Evolutionary conservation across 1,140 invertebrate genomes (phyloP).

Genomic region (Magallana ariakensis): DNA sequence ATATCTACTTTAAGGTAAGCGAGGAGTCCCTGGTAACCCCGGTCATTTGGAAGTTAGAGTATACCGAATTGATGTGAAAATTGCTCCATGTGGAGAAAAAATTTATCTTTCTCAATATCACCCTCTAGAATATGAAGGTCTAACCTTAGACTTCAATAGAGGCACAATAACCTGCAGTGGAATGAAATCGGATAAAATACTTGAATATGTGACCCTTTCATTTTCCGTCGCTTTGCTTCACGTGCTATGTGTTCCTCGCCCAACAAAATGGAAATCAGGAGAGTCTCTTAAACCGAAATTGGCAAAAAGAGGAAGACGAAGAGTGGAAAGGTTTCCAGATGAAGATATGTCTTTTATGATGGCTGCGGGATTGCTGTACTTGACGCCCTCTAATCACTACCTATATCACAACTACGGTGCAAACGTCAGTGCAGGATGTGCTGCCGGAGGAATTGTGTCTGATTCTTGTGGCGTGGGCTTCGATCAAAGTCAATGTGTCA

Average conservation of each 20-base stretch:
- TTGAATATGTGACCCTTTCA: not conserved
- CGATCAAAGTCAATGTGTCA: constrained; percentile 7
- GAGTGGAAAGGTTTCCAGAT: not conserved
- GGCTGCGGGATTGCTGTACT: constrained; percentile 5
- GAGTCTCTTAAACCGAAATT: constrained; percentile 27
- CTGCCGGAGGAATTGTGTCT: not conserved
- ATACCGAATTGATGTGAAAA: not conserved
- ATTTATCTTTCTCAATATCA: not conserved
- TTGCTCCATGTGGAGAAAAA: not conserved
- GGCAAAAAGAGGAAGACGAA: not conserved
- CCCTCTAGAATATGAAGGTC: not conserved
- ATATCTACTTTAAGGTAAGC: not conserved
- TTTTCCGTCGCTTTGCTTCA: constrained; percentile 39
- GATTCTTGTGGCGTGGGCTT: not conserved
- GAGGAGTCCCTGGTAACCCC: not conserved
- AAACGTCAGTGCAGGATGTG: not conserved
- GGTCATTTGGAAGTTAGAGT: constrained; percentile 26
- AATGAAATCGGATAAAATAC: not conserved
- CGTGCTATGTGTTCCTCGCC: constrained; percentile 28
- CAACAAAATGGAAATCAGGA: constrained; percentile 25
- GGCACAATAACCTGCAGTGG: not conserved
- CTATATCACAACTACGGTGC: constrained; percentile 17
- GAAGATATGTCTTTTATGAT: constrained; percentile 30
- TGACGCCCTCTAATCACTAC: constrained; percentile 58
- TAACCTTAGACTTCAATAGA: not conserved